Evolutionary conservation across 1,140 invertebrate genomes (phyloP), one percentile per base, ranked within the genome.

Genomic region (Homalodisca vitripennis): DNA sequence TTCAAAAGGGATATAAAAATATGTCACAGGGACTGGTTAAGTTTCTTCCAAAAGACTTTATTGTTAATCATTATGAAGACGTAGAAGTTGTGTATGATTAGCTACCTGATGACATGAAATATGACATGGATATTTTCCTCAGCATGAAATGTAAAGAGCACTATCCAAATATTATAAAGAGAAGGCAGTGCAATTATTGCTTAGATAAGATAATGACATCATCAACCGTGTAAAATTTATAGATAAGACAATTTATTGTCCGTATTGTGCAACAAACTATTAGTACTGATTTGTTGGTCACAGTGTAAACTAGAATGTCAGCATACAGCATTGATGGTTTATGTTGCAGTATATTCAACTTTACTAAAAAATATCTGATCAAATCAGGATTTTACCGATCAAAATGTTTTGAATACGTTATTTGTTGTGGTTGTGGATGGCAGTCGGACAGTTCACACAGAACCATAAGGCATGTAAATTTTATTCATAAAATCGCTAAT

Each of bases 391-490:
- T 60, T 27, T 66, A 47, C 26, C n/a, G 32, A 24, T 13, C 63
- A 17, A 66, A 66, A 41, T 47, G 63, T 20, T 46, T 24, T 46
- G 24, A 66, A 27, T 1, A 47, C 13, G 20, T 66, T 47, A 26
- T 66, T 47, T 46, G 32, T 12, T 27, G 63, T 27, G 32, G 63
- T 47, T 46, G 63, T 66, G 34, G 32, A 3, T 27, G 24, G 32
- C 1, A 66, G 24, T 46, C 63, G 6, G 32, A 17, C 26, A 10
- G 26, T 46, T 10, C 1, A 47, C 10, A 46, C 20, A 47, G 20
- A 46, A 3, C 63, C 13, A 17, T 41, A 47, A 27, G 22, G 17
- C 31, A 66, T 24, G 24, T 41, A 27, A 46, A 46, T 17, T 46
- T 46, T 24, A n/a, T 66, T 27, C 32, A 66, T 17, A 27, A 41